phyloP scores from a whole-genome alignment of 2,113 vertebrate genomes.

The Rhagologus leucostigma region DNA sequence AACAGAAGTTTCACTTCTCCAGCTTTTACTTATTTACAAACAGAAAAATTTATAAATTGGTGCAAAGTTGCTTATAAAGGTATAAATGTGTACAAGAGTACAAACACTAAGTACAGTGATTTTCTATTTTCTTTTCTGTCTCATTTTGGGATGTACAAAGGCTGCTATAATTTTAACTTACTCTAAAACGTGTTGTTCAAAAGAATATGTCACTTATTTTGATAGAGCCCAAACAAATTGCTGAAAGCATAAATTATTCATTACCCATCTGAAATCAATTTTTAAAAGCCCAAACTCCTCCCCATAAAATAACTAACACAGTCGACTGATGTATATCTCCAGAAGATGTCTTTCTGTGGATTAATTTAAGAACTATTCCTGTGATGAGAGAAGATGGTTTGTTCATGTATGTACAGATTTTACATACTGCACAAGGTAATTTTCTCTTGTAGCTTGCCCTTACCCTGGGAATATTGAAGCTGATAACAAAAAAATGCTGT shows the following conservation, averaged over 20 bases:
- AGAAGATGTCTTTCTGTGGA: neutral
- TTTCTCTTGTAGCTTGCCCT: neutral
- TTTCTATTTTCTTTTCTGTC: neutral
- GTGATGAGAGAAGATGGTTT: neutral
- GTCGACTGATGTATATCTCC: neutral
- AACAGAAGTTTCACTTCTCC: neutral
- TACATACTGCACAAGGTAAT: neutral
- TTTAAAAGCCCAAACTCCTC: neutral
- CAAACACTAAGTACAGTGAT: neutral
- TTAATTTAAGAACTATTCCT: neutral
- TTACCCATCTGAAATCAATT: neutral
- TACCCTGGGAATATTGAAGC: neutral
- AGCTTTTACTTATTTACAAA: neutral
- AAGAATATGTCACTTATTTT: neutral
- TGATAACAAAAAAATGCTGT: neutral
- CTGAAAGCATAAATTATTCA: neutral
- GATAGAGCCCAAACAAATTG: neutral
- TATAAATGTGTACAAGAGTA: neutral
- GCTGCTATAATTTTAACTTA: neutral
- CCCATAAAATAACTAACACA: neutral
- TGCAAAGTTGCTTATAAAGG: neutral
- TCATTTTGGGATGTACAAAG: neutral
- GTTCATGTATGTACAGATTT: neutral
- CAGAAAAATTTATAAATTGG: neutral
- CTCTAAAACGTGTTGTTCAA: neutral